Evolutionary conservation across 2,888 invertebrate species (phyloP), one percentile per base, ranked within the genome.

Genomic region (Tiphia femorata): DNA sequence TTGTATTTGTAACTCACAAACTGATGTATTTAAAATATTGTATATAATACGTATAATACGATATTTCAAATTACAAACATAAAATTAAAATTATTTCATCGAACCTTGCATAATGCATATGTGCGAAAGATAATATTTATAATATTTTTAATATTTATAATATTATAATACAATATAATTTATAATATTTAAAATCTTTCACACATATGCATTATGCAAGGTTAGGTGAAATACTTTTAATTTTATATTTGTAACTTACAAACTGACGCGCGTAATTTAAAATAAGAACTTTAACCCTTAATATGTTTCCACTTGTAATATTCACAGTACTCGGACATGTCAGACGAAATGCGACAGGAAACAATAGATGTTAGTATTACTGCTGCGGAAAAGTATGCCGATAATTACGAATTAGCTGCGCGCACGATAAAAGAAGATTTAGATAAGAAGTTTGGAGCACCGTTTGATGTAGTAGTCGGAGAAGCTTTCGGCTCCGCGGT

Each of bases 401-500:
- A 89, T 5, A 97, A 96, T 72, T 84, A 85, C 75, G 89, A 96
- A 90, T 87, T 89, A 67, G 97, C 97, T 0, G 96, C 98, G n/a
- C 91, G 89, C 71, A 91, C 94, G 88, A 95, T 98, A 50, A 98
- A 98, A 85, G 97, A 98, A 75, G 89, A 90, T 40, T 91, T 98
- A 92, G 98, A 98, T 84, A 96, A 96, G 84, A 96, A 95, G 82
- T 97, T 95, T 84, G 97, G 97, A 2, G 91, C 95, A 0, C 75
- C 80, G 0, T 83, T 80, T 58, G 92, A 95, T 56, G 96, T 96
- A 91, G 92, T 97, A 0, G 93, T 98, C 3, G 98, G 98, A 4
- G 97, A 98, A 87, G 95, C 94, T 56, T 97, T 91, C 85, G 97
- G 96, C 40, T 96, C 96, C 84, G 95, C 96, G 83, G 89, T 97